Percentiles rank a stretch among this genome's conserved stretches.
Conservation (phyloP, 2,113 vertebrate genomes). For the Passer montanus region DNA sequence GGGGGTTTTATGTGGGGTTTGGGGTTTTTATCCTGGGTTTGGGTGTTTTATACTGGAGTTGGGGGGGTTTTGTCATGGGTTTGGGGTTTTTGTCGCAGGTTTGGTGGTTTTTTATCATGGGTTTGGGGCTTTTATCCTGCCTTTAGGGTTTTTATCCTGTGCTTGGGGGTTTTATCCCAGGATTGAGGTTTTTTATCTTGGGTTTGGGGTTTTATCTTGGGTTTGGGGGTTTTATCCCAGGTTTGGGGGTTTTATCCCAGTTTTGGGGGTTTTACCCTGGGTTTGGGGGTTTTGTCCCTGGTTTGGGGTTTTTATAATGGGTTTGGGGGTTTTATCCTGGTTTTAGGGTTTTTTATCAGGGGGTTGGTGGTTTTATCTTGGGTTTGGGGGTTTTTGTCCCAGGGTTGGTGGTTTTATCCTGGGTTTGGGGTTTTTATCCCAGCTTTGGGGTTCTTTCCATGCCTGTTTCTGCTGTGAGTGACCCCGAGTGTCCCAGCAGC, state of each 20-base stretch:
- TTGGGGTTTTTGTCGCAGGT: not conserved
- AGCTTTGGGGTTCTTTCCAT: rapidly evolving
- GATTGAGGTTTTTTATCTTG: too few species aligned
- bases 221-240: too few species aligned
- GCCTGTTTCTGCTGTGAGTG: not conserved
- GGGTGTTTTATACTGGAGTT: too few species aligned
- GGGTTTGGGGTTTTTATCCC: not conserved
- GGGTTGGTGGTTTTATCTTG: too few species aligned
- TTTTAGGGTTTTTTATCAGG: not conserved
- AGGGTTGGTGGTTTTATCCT: not conserved
- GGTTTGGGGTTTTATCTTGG: not conserved
- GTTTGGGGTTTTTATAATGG: not conserved
- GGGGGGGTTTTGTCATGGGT: not conserved
- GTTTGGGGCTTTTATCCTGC: not conserved
- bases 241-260: not conserved
- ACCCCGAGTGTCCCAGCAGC: not conserved
- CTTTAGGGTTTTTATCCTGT: rapidly evolving
- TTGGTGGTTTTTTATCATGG: not conserved
- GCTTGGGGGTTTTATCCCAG: too few species aligned
- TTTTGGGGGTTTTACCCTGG: too few species aligned
- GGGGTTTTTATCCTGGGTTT: rapidly evolving
- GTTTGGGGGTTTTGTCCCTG: not conserved
- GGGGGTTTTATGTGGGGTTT: rapidly evolving
- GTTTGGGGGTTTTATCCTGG: not conserved
- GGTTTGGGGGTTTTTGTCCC: not conserved